A percentile compares a stretch with the other conserved stretches of the same genome.
phyloP scores from a whole-genome alignment of 2,797 vertebrate genomes.

The Craterocephalus amniculus region DNA sequence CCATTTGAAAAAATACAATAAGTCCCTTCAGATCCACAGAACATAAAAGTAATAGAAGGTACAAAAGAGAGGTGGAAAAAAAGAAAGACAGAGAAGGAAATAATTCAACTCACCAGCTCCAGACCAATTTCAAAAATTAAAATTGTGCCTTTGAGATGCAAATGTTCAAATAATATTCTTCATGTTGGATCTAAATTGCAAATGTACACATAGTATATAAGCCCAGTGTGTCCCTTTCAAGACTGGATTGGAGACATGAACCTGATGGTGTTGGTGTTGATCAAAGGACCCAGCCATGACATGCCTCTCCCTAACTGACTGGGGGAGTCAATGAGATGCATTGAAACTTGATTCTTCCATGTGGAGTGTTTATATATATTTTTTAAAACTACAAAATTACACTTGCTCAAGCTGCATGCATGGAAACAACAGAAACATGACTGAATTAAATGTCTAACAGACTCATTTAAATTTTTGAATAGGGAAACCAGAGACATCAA shows the following conservation, averaged over 20 bases:
- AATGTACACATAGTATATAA: slow-evolving; percentile 76
- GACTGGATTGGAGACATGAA: slow-evolving; percentile 73
- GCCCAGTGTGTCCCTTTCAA: slow-evolving; percentile 77
- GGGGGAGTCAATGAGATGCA: slow-evolving; percentile 64
- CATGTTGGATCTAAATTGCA: slow-evolving; percentile 84
- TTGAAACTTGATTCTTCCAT: slow-evolving; percentile 57
- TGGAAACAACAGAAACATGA: slow-evolving; percentile 1
- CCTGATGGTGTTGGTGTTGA: slow-evolving; percentile 77
- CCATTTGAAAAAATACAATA: slow-evolving; percentile 50
- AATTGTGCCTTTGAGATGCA: slow-evolving; percentile 82
- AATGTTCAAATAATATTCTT: slow-evolving; percentile 80
- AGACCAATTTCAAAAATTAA: slow-evolving; percentile 72
- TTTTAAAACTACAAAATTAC: slow-evolving; percentile 44
- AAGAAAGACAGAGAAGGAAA: slow-evolving; percentile 11
- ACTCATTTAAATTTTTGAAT: not conserved
- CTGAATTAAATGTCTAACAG: not conserved
- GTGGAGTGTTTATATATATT: slow-evolving; percentile 58
- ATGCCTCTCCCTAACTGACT: slow-evolving; percentile 59
- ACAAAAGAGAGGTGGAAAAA: slow-evolving; percentile 35
- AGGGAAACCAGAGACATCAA: not conserved
- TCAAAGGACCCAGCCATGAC: slow-evolving; percentile 76
- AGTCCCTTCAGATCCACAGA: slow-evolving; percentile 31
- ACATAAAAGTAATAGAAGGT: slow-evolving; percentile 60
- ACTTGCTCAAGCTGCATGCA: slow-evolving; percentile 34
- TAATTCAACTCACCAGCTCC: slow-evolving; percentile 46